Conservation (phyloP, 1,140 invertebrate species). For the Sarcophaga peregrina region DNA sequence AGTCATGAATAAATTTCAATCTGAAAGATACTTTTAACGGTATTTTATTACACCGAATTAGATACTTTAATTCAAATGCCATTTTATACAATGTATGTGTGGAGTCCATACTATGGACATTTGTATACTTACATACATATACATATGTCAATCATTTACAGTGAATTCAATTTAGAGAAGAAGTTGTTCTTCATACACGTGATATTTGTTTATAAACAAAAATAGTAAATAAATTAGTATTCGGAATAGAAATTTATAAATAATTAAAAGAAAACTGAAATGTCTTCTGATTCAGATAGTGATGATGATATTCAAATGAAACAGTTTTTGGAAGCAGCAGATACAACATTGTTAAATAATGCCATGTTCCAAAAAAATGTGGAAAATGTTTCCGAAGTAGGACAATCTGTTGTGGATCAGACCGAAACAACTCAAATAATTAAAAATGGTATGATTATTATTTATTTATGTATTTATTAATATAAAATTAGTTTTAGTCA, state of each 20-base stretch:
- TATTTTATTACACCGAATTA: no score
- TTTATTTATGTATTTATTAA: no score
- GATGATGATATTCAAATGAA: constrained; percentile 42
- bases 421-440: no score
- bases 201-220: constrained; percentile 5
- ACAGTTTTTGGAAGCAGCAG: constrained; percentile 43
- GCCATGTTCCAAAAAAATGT: constrained; percentile 31
- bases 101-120: no score
- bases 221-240: not conserved
- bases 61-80: no score
- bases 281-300: constrained; percentile 38
- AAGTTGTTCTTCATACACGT: not conserved
- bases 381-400: not conserved
- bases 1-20: not conserved
- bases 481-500: no score
- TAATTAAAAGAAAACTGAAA: not conserved
- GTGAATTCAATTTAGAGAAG: not conserved
- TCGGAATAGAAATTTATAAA: not conserved
- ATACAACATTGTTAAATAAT: constrained; percentile 38
- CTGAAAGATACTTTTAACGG: no score
- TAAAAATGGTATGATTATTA: no score
- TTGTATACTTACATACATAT: no score
- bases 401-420: not conserved
- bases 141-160: not conserved
- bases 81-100: no score